These are phyloP conservation scores for Baronia brevicornis DNA, from an alignment of 2,888 invertebrate species.

Conservation along the genomic window DNA sequence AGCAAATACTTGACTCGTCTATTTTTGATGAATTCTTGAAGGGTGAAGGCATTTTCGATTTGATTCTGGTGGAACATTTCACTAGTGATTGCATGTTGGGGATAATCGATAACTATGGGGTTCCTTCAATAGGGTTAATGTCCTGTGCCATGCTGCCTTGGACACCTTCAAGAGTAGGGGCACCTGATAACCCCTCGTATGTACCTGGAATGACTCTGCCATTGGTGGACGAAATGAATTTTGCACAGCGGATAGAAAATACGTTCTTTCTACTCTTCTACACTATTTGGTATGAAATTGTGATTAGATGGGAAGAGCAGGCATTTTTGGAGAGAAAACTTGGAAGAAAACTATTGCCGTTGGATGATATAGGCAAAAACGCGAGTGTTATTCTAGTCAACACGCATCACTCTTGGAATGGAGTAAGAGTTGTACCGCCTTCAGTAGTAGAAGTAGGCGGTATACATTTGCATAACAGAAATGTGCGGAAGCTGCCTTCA, in stretches of 20 bases:
- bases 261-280: constrained; percentile 28
- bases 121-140: constrained; percentile 53
- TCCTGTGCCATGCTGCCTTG: constrained; percentile 54
- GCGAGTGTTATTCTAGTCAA: constrained; percentile 63
- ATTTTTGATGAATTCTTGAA: constrained; percentile 38
- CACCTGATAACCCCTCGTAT: constrained; percentile 55
- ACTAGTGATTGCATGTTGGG: constrained; percentile 66
- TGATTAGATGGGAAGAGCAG: constrained; percentile 34
- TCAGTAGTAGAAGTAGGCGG: constrained; percentile 70
- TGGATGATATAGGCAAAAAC: constrained; percentile 51
- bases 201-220: constrained; percentile 40
- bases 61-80: constrained; percentile 65
- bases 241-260: constrained; percentile 59
- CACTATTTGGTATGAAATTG: constrained; percentile 33
- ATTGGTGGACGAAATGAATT: constrained; percentile 45
- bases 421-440: constrained; percentile 54
- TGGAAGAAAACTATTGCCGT: constrained; percentile 39
- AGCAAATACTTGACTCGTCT: constrained; percentile 30
- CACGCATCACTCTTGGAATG: constrained; percentile 54
- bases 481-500: constrained; percentile 26
- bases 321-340: constrained; percentile 38
- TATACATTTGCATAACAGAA: constrained; percentile 51
- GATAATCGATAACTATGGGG: constrained; percentile 48
- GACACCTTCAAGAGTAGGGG: constrained; percentile 41
- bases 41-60: constrained; percentile 49